phyloP scores from a whole-genome alignment of 2,888 invertebrate species.

The Disparrhopalites patrizii region DNA sequence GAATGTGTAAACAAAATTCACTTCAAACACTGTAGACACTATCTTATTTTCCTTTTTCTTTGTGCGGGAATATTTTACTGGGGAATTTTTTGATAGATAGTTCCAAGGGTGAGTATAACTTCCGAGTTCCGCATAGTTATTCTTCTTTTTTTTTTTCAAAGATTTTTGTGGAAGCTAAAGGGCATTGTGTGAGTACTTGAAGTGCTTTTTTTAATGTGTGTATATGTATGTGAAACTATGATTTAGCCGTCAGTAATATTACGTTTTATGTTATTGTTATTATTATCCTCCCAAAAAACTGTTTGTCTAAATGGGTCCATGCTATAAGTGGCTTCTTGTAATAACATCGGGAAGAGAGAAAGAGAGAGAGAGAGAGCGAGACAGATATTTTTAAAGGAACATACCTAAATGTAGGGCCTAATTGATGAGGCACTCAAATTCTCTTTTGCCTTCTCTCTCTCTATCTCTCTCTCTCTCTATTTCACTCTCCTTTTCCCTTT shows the following conservation, averaged over 20 bases:
- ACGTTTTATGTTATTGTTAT: not conserved
- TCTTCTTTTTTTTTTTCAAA: not conserved
- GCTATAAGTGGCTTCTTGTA: conserved; percentile 14
- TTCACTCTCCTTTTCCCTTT: conserved; percentile 4
- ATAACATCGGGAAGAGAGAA: no score
- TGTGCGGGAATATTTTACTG: no score
- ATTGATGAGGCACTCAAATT: no score
- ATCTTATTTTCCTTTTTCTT: no score
- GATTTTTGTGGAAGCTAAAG: not conserved
- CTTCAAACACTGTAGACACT: no score
- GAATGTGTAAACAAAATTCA: no score
- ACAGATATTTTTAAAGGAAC: conserved; percentile 1
- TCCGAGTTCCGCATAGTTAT: not conserved
- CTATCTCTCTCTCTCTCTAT: conserved; percentile 1
- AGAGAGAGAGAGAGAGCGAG: not conserved
- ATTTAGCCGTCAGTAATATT: conserved; percentile 13
- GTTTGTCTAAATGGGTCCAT: not conserved
- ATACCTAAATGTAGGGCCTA: conserved; percentile 13
- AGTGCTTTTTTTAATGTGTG: not conserved
- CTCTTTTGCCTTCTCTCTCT: conserved; percentile 12
- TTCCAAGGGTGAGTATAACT: no score
- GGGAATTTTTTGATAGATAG: no score
- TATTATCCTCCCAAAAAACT: not conserved
- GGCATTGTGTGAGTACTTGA: not conserved
- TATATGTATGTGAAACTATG: conserved; percentile 1